Evolutionary conservation across 2,888 invertebrate genomes (phyloP).

Genomic region (Agriopis marginaria): DNA sequence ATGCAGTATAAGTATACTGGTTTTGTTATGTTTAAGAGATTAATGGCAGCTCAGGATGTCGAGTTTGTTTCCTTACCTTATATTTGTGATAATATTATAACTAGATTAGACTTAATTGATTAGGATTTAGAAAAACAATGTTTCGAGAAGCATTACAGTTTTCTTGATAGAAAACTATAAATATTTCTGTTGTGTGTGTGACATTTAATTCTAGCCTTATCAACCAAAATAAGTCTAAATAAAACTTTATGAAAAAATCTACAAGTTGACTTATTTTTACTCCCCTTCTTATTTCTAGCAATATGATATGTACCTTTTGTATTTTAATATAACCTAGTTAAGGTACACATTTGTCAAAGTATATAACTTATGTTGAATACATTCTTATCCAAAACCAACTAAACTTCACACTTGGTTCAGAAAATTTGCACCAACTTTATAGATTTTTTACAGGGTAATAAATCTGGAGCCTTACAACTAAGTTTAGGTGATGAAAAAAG

Average conservation of each 20-base stretch:
- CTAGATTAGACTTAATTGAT: conserved; percentile 3
- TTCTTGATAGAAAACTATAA: conserved; percentile 39
- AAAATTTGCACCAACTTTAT: no score
- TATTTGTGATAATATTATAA: conserved; percentile 5
- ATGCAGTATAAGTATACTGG: conserved; percentile 3
- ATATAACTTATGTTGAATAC: no score
- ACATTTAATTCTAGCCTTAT: background rate
- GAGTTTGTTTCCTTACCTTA: conserved; percentile 18
- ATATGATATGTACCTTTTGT: no score
- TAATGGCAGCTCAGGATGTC: conserved; percentile 21
- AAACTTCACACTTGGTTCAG: no score
- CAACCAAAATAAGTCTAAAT: background rate
- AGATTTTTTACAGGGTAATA: no score
- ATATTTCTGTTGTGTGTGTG: conserved; percentile 18
- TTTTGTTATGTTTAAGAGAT: conserved; percentile 10
- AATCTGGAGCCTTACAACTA: no score
- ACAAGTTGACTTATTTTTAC: background rate
- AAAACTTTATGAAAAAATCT: background rate
- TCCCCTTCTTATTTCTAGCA: background rate
- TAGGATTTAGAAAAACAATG: conserved; percentile 12
- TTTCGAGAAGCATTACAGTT: conserved; percentile 37
- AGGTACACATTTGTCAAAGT: no score
- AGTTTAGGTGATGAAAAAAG: no score
- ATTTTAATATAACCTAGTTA: no score
- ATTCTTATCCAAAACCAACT: no score